Evolutionary conservation across 2,888 invertebrate species (phyloP).

Genomic region (Merodon equestris): DNA sequence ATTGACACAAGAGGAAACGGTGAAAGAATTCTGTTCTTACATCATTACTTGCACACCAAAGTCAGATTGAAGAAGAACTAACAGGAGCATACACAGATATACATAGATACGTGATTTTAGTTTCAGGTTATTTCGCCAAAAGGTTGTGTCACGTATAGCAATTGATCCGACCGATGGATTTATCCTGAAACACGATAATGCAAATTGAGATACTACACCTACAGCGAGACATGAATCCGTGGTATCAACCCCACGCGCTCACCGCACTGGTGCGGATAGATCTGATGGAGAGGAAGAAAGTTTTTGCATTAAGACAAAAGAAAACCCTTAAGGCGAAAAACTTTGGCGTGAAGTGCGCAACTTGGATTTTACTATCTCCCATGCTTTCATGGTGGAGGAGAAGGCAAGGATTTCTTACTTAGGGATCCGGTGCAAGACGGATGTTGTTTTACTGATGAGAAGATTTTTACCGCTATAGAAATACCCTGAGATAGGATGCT

Average conservation of each 20-base stretch:
- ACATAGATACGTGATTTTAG: constrained; percentile 16
- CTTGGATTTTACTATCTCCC: no score
- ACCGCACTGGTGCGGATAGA: background rate
- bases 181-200: constrained; percentile 36
- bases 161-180: constrained; percentile 43
- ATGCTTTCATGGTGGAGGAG: no score
- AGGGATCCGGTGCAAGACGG: no score
- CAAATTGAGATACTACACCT: constrained; percentile 38
- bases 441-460: no score
- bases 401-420: constrained; percentile 3
- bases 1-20: no score
- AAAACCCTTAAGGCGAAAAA: constrained; percentile 29
- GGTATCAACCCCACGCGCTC: background rate
- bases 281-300: constrained; percentile 5
- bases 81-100: background rate
- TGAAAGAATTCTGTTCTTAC: background rate
- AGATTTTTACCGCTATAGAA: no score
- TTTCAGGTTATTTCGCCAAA: constrained; percentile 23
- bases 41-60: constrained; percentile 1
- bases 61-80: constrained; percentile 13
- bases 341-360: background rate
- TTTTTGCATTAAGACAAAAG: constrained; percentile 24
- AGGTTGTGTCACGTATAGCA: constrained; percentile 28
- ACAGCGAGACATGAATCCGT: background rate
- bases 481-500: no score